Conservation (phyloP, 2,113 vertebrate species). For the Agelaius tricolor region DNA sequence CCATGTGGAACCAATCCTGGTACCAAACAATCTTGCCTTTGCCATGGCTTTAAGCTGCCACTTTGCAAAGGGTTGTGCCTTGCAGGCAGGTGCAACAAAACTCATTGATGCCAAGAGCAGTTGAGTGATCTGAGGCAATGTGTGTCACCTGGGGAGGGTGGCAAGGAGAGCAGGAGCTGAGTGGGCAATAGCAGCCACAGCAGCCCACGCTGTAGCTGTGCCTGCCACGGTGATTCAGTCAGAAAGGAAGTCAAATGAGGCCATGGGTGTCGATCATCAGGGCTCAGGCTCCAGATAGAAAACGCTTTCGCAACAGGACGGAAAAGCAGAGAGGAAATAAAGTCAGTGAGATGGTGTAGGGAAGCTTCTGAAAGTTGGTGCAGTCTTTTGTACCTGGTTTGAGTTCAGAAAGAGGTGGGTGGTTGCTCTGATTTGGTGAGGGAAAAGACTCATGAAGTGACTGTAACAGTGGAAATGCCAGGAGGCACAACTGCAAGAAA, state of each 20-base stretch:
- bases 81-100: not conserved
- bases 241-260: not conserved
- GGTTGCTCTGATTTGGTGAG: not conserved
- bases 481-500: not conserved
- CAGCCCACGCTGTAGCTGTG: rapidly evolving
- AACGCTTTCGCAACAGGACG: not conserved
- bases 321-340: not conserved
- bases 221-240: not conserved
- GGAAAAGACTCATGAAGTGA: not conserved
- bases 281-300: rapidly evolving
- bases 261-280: rapidly evolving
- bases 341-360: not conserved
- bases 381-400: not conserved
- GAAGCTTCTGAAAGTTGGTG: not conserved
- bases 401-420: not conserved
- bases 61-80: not conserved
- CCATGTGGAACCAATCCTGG: not conserved
- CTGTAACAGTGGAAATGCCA: not conserved
- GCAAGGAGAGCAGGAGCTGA: rapidly evolving
- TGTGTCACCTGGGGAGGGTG: not conserved
- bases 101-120: rapidly evolving
- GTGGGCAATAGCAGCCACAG: not conserved
- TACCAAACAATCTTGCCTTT: not conserved
- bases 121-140: rapidly evolving
- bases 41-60: not conserved